phyloP scores from a whole-genome alignment of 2,888 invertebrate genomes.

The Pristionchus mayeri region DNA sequence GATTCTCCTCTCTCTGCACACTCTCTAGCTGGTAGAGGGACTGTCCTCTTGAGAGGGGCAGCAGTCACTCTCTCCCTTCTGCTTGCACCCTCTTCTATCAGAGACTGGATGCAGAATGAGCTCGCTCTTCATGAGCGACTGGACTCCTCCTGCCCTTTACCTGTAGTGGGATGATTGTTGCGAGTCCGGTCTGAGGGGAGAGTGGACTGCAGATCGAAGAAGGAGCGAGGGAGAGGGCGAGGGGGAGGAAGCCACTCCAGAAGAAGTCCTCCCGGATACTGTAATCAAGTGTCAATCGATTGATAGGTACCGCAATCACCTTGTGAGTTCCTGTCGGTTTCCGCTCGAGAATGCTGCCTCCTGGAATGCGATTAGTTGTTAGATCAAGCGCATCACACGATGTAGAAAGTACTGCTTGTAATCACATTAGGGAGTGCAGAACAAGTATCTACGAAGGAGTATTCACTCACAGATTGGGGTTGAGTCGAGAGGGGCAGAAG shows the following conservation, averaged over 20 bases:
- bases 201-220: slow-evolving; percentile 12
- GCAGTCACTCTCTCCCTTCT: neutral
- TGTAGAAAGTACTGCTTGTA: too few species aligned
- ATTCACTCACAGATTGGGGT: neutral
- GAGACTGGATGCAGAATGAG: too few species aligned
- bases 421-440: too few species aligned
- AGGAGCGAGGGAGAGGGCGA: slow-evolving; percentile 3
- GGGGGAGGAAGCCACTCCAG: neutral
- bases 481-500: neutral
- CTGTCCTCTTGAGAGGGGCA: neutral
- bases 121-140: too few species aligned
- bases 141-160: neutral
- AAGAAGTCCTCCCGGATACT: neutral
- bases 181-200: neutral
- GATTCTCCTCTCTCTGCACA: neutral
- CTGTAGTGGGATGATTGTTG: neutral
- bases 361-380: neutral
- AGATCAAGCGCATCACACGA: too few species aligned
- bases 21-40: neutral
- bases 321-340: slow-evolving; percentile 10
- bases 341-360: neutral
- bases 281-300: neutral
- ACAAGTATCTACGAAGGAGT: too few species aligned
- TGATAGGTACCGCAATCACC: neutral
- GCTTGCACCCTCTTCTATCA: too few species aligned